phyloP scores from a whole-genome alignment of 2,797 vertebrate species.

The Acanthurus leucopareius region DNA sequence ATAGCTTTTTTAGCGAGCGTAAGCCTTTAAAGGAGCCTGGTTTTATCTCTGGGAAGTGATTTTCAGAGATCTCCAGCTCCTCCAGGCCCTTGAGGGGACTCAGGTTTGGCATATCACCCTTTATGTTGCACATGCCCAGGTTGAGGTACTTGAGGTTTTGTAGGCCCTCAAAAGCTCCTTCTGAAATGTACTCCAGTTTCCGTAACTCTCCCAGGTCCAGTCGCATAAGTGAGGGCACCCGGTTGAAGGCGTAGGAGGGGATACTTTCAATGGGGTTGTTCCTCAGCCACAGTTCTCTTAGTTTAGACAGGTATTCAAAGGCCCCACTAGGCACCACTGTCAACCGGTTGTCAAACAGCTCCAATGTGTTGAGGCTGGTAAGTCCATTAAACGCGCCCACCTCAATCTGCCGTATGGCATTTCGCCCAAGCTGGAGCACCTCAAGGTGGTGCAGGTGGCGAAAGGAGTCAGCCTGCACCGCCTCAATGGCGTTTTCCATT shows the following conservation, averaged over 20 bases:
- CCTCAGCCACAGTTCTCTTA: conserved; percentile 96
- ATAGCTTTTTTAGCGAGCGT: conserved; percentile 94
- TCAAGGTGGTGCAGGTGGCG: conserved; percentile 97
- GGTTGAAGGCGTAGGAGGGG: conserved; percentile 97
- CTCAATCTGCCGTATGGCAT: conserved; percentile 97
- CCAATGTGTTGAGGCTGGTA: conserved; percentile 97
- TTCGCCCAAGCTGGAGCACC: conserved; percentile 96
- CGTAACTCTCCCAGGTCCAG: conserved; percentile 96
- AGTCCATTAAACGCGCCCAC: conserved; percentile 98
- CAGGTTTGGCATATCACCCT: conserved; percentile 95
- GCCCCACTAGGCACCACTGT: conserved; percentile 98
- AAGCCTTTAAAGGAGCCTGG: conserved; percentile 95
- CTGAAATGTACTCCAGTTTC: conserved; percentile 97
- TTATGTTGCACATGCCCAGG: conserved; percentile 97
- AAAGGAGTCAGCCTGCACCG: conserved; percentile 98
- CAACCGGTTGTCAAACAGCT: conserved; percentile 97
- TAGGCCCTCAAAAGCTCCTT: conserved; percentile 96
- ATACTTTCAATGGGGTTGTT: conserved; percentile 99
- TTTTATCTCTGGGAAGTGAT: conserved; percentile 93
- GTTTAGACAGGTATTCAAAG: conserved; percentile 97
- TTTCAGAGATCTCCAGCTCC: conserved; percentile 98
- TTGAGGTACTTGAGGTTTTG: conserved; percentile 99
- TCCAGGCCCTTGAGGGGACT: conserved; percentile 94
- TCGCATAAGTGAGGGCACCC: conserved; percentile 97
- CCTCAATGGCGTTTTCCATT: conserved; percentile 98